These are phyloP conservation scores for Dendroctonus ponderosae DNA, from an alignment of 1,140 invertebrate genomes.

Conservation along the genomic window DNA sequence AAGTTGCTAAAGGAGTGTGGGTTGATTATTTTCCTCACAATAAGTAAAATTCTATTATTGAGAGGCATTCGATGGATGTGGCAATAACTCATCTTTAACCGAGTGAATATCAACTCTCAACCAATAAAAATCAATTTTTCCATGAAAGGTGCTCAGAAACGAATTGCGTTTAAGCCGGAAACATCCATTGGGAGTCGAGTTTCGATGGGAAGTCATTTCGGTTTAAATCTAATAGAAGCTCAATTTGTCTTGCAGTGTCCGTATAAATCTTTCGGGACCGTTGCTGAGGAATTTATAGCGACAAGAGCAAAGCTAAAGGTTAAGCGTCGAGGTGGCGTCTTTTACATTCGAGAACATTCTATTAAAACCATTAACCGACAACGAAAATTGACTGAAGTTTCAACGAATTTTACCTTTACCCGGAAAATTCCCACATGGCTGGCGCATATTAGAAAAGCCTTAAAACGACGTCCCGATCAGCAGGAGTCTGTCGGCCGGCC, in stretches of 20 bases:
- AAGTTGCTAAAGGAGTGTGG: too few species aligned
- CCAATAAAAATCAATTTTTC: too few species aligned
- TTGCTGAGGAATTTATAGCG: slow-evolving; percentile 1
- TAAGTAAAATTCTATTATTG: too few species aligned
- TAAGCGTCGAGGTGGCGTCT: neutral
- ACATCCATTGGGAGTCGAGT: slow-evolving; percentile 11
- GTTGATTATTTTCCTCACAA: too few species aligned
- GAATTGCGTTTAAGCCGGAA: slow-evolving; percentile 16
- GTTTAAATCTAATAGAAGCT: slow-evolving; percentile 20
- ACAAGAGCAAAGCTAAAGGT: neutral
- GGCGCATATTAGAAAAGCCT: neutral
- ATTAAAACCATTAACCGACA: neutral
- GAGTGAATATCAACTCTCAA: too few species aligned
- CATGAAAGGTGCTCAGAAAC: neutral
- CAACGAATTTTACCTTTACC: too few species aligned
- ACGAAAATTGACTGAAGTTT: too few species aligned
- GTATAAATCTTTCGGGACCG: slow-evolving; percentile 15
- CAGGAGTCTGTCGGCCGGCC: slow-evolving; percentile 24
- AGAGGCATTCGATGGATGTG: too few species aligned
- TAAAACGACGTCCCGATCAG: slow-evolving; percentile 20
- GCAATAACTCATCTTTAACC: too few species aligned
- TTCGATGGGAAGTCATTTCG: slow-evolving; percentile 19
- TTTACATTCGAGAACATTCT: neutral
- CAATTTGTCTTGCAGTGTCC: slow-evolving; percentile 20
- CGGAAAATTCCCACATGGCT: too few species aligned